phyloP scores from a whole-genome alignment of 2,888 invertebrate genomes.

The Thereva nobilitata region DNA sequence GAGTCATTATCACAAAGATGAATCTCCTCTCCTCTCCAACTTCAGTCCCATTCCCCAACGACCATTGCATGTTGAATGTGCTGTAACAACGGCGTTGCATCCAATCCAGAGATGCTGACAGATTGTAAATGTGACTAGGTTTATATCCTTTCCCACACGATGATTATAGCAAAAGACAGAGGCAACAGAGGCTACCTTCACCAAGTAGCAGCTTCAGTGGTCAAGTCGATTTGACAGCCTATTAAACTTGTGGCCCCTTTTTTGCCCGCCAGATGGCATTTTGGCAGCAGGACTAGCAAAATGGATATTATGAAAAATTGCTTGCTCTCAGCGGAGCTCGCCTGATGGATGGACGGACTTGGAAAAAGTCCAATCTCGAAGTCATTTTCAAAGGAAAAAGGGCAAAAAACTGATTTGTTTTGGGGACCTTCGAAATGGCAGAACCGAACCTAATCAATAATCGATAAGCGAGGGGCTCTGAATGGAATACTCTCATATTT shows the following conservation, averaged over 20 bases:
- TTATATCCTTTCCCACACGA: slow-evolving; percentile 16
- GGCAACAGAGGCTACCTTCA: background rate
- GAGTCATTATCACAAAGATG: too few relatives aligned
- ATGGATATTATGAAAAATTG: slow-evolving; percentile 27
- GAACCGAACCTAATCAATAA: slow-evolving; percentile 24
- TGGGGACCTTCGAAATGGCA: background rate
- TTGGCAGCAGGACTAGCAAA: background rate
- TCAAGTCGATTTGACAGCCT: slow-evolving; percentile 20
- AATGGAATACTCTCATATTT: slow-evolving; percentile 30
- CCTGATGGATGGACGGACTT: slow-evolving; percentile 17
- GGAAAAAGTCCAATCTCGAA: slow-evolving; percentile 19
- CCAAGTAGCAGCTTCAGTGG: background rate
- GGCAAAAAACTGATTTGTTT: slow-evolving; percentile 16
- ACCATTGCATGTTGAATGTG: too few relatives aligned
- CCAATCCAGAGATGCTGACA: slow-evolving; percentile 12
- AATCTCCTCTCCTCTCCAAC: too few relatives aligned
- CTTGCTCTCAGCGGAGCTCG: slow-evolving; percentile 3
- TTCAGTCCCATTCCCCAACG: too few relatives aligned
- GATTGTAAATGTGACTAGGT: slow-evolving; percentile 16
- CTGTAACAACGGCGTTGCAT: too few relatives aligned
- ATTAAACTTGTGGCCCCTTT: slow-evolving; percentile 11
- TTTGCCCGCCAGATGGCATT: background rate
- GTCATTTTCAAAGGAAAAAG: slow-evolving; percentile 16
- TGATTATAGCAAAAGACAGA: background rate
- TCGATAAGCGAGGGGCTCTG: slow-evolving; percentile 30